Evolutionary conservation across 2,888 invertebrate species (phyloP).

Genomic region (Salticus scenicus): DNA sequence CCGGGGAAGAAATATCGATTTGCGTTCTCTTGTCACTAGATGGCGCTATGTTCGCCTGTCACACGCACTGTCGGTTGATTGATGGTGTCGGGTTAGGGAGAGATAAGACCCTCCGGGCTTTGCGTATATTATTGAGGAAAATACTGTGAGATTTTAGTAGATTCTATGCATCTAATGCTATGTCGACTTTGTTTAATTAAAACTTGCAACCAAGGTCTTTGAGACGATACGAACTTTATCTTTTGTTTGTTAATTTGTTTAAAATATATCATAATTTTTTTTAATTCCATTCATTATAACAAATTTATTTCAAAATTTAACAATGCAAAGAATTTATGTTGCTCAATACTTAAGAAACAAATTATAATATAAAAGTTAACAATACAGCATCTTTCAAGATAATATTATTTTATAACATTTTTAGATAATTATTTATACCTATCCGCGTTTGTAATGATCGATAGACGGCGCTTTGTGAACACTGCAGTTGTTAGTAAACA

Average conservation of each 20-base stretch:
- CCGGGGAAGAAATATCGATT: slow-evolving; percentile 49
- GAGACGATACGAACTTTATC: slow-evolving; percentile 19
- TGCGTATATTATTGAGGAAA: slow-evolving; percentile 14
- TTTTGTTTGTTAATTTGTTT: neutral
- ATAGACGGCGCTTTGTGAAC: too few species aligned
- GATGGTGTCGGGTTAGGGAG: slow-evolving; percentile 50
- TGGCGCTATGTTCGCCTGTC: slow-evolving; percentile 61
- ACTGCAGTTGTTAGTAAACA: too few species aligned
- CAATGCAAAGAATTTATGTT: too few species aligned
- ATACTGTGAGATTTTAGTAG: slow-evolving; percentile 23
- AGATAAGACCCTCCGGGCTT: slow-evolving; percentile 52
- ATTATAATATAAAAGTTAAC: too few species aligned
- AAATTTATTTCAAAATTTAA: too few species aligned
- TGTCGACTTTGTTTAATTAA: slow-evolving; percentile 54
- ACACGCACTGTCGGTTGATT: slow-evolving; percentile 69
- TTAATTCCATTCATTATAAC: too few species aligned
- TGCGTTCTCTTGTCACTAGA: slow-evolving; percentile 44
- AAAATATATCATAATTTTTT: too few species aligned
- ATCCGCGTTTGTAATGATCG: too few species aligned
- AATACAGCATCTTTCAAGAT: too few species aligned
- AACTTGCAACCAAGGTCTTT: slow-evolving; percentile 59
- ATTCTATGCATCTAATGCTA: slow-evolving; percentile 7
- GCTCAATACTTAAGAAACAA: too few species aligned
- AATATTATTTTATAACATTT: too few species aligned
- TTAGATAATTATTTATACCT: too few species aligned